A percentile compares a stretch with the other conserved stretches of the same genome.
Conservation (phyloP, 2,113 vertebrate species). For the Leiothrix lutea region DNA sequence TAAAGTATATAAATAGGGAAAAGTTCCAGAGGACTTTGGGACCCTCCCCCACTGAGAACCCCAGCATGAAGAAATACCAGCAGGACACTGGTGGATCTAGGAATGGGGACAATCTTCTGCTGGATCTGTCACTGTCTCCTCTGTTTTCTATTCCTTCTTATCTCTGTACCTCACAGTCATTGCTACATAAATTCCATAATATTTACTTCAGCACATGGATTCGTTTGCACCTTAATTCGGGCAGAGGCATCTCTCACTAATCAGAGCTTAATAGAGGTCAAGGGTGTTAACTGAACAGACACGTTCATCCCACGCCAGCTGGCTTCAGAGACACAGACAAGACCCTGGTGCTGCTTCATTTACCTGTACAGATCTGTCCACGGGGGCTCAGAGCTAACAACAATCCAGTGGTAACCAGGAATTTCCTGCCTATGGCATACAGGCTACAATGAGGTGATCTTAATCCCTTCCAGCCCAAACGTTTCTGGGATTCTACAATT, state of each 20-base stretch:
- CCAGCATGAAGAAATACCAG: background rate
- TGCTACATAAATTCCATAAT: background rate
- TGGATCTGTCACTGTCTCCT: background rate
- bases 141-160: background rate
- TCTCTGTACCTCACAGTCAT: background rate
- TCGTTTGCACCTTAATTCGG: background rate
- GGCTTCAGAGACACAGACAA: background rate
- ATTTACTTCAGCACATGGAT: background rate
- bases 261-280: background rate
- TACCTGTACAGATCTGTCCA: fast-evolving
- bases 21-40: background rate
- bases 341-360: background rate
- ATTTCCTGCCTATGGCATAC: background rate
- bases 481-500: background rate
- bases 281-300: background rate
- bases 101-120: background rate
- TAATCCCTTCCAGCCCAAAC: background rate
- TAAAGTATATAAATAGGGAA: background rate
- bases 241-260: background rate
- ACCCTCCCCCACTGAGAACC: background rate
- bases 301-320: fast-evolving
- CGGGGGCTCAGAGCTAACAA: background rate
- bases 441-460: fast-evolving
- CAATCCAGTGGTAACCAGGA: background rate
- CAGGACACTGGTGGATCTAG: fast-evolving